phyloP scores from a whole-genome alignment of 2,888 invertebrate genomes.

The Muschampia staudingeri region DNA sequence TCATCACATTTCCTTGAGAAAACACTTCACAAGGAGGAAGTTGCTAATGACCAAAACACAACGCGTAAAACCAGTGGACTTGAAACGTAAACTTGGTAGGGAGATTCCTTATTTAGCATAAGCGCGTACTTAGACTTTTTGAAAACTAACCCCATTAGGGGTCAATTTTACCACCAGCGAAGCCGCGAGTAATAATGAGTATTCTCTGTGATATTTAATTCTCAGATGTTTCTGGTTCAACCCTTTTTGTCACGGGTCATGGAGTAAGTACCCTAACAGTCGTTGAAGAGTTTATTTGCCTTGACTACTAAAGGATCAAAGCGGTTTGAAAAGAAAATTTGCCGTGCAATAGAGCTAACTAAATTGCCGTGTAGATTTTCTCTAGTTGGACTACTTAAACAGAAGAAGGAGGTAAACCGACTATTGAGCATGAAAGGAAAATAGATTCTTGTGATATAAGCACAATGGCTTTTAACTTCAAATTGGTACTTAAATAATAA shows the following conservation, averaged over 20 bases:
- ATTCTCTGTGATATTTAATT: background rate
- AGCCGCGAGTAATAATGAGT: too few relatives aligned
- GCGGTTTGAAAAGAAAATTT: background rate
- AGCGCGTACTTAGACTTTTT: too few relatives aligned
- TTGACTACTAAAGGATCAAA: slow-evolving; percentile 7
- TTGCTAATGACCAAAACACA: too few relatives aligned
- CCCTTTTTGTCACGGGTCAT: slow-evolving; percentile 11
- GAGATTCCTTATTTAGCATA: too few relatives aligned
- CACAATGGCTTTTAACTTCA: too few relatives aligned
- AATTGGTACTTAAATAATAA: too few relatives aligned
- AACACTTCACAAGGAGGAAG: too few relatives aligned
- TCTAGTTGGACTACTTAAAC: background rate
- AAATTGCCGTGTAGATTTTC: background rate
- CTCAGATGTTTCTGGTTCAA: background rate
- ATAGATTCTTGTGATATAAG: background rate
- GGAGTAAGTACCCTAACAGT: background rate
- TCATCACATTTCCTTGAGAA: too few relatives aligned
- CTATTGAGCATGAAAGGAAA: background rate
- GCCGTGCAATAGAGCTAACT: background rate
- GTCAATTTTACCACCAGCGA: too few relatives aligned
- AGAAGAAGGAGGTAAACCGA: background rate
- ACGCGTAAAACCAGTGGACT: too few relatives aligned
- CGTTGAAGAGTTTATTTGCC: slow-evolving; percentile 25
- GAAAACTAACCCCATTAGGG: too few relatives aligned
- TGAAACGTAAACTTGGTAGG: too few relatives aligned